These are phyloP conservation scores for Poecilus cupreus DNA, from an alignment of 2,888 invertebrate species.

Conservation along the genomic window DNA sequence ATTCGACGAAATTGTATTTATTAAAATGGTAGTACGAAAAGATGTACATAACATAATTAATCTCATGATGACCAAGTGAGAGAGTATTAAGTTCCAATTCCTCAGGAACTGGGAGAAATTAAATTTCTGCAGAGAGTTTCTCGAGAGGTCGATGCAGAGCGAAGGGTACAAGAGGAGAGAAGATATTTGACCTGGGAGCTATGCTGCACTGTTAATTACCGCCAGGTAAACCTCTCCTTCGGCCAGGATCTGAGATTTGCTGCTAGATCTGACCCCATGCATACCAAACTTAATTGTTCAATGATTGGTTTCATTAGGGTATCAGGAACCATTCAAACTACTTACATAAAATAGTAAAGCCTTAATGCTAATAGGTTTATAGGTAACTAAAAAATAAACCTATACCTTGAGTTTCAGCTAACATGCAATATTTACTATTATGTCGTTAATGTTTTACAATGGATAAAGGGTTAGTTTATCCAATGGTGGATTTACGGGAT, in stretches of 20 bases:
- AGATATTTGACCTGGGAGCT: not conserved
- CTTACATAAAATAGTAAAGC: too few relatives aligned
- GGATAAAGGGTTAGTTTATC: too few relatives aligned
- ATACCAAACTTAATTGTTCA: slow-evolving; percentile 6
- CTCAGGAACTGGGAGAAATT: slow-evolving; percentile 10
- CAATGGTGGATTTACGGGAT: too few relatives aligned
- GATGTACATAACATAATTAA: not conserved
- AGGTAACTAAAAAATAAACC: too few relatives aligned
- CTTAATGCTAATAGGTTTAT: too few relatives aligned
- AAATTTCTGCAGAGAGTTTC: slow-evolving; percentile 6
- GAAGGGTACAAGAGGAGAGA: not conserved
- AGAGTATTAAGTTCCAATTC: slow-evolving; percentile 25
- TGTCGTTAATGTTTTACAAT: too few relatives aligned
- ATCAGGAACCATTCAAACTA: too few relatives aligned
- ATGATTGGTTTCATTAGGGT: slow-evolving; percentile 33
- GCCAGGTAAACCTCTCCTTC: slow-evolving; percentile 23
- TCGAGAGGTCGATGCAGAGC: not conserved
- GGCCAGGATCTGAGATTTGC: slow-evolving; percentile 9
- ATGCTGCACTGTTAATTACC: slow-evolving; percentile 40
- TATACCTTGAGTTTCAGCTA: too few relatives aligned
- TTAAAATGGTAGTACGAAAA: too few relatives aligned
- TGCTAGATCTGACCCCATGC: slow-evolving; percentile 3
- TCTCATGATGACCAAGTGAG: not conserved
- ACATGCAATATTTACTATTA: too few relatives aligned
- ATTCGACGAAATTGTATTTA: too few relatives aligned